Base-by-base conservation (phyloP, 2,113 vertebrate genomes). In the Tragelaphus buxtoni region DNA sequence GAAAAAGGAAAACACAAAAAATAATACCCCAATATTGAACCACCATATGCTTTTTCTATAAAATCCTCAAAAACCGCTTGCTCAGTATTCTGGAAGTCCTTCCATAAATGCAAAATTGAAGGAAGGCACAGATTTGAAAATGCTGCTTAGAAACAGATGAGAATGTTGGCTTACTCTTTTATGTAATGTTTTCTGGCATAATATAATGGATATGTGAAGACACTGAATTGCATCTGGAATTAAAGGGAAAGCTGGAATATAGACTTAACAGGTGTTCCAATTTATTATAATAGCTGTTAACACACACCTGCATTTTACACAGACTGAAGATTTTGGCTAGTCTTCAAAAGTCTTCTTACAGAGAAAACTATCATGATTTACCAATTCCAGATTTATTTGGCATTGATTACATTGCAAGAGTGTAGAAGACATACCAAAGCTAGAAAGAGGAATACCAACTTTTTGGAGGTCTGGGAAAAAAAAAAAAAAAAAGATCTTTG, bases 191-290 rank as follows among this genome's bases (percentile, higher is more conserved):
- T 90, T 91, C 56, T 95, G 89, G 24, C 53, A 65, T 94, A 90
- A 72, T 88, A 77, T 81, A 81, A 80, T 80, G 60, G 42, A 28
- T 76, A 76, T 84, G 35, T 83, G 72, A 96, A 94, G 77, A 91
- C 77, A 80, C 2, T 30, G 14, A 88, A 47, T 91, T 91, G 12
- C 89, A 94, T 86, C 95, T 97, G 95, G 91, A 93, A 88, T 94
- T 97, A 63, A 84, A 94, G 65, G 49, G 63, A 91, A 88, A 91
- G 69, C 82, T 94, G 72, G 86, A 95, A 63, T 93, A 63, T 26
- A 85, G 82, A 91, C 53, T 89, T 74, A 94, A 83, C 86, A 97
- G 96, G 93, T 97, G 93, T 96, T 97, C 77, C 86, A 94, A 82
- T 92, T 92, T 82, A 86, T 79, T 95, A 63, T 96, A 92, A 96